Evolutionary conservation across 2,888 invertebrate species (phyloP).

Genomic region (Boloria euphrosyne): DNA sequence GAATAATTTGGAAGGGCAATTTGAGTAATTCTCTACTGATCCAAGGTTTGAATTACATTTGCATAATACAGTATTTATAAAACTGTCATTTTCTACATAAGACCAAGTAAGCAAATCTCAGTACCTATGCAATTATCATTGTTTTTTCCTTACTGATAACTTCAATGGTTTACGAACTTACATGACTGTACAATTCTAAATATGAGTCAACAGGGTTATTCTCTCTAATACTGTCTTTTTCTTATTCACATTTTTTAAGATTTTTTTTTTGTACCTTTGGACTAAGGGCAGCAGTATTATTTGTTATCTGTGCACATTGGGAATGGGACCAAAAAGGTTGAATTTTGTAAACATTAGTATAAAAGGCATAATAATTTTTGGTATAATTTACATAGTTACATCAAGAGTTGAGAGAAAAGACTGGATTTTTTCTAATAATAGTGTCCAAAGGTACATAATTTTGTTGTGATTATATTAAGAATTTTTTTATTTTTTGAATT

Average conservation of each 20-base stretch:
- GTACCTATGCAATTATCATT: constrained; percentile 10
- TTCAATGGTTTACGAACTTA: constrained; percentile 11
- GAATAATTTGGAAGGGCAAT: constrained; percentile 18
- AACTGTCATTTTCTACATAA: constrained; percentile 8
- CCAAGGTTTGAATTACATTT: constrained; percentile 4
- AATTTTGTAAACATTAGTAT: constrained; percentile 35
- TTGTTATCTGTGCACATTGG: constrained; percentile 43
- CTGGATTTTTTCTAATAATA: constrained; percentile 40
- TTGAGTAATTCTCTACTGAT: constrained; percentile 19
- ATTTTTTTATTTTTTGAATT: constrained; percentile 34
- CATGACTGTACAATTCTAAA: constrained; percentile 49
- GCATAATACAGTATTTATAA: constrained; percentile 5
- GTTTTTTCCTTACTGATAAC: constrained; percentile 9
- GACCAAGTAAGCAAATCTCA: not conserved
- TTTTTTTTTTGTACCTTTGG: constrained; percentile 44
- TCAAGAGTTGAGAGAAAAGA: constrained; percentile 45
- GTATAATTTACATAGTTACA: constrained; percentile 35
- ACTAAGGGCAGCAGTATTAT: constrained; percentile 33
- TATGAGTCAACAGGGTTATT: constrained; percentile 55
- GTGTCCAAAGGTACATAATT: constrained; percentile 43
- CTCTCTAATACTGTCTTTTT: constrained; percentile 42
- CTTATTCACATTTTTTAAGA: constrained; percentile 36
- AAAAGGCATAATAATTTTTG: constrained; percentile 38
- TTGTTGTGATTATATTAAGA: constrained; percentile 35
- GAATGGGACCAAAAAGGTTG: constrained; percentile 47